Conservation (phyloP, 2,797 vertebrate genomes). For the Sebastes ruberrimus region DNA sequence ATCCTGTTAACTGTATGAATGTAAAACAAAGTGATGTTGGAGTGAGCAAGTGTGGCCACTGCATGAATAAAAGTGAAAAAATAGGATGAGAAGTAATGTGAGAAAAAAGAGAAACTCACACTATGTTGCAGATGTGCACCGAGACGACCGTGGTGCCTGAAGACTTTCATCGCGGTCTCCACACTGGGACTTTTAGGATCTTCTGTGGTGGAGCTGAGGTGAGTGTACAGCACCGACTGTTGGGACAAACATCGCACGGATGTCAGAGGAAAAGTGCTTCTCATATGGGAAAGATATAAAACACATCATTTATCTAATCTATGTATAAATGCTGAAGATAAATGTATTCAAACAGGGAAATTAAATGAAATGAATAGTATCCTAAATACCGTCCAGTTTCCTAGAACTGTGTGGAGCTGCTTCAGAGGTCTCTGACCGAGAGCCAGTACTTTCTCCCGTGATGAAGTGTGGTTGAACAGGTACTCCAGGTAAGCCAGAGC, state of each 20-base stretch:
- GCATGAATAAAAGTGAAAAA: neutral
- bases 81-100: neutral
- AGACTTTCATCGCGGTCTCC: conserved; percentile 84
- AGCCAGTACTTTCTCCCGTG: conserved; percentile 83
- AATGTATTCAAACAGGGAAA: neutral
- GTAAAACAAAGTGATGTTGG: neutral
- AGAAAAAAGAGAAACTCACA: conserved; percentile 66
- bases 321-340: neutral
- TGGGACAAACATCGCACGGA: conserved; percentile 17
- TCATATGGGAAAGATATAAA: neutral
- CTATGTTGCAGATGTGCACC: conserved; percentile 88
- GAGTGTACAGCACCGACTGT: conserved; percentile 81
- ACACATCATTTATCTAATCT: no score
- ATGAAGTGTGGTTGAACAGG: conserved; percentile 83
- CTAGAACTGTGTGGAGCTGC: conserved; percentile 84
- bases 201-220: conserved; percentile 72
- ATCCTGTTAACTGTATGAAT: neutral
- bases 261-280: neutral
- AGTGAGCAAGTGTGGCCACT: no score
- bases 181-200: conserved; percentile 59
- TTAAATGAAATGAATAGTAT: neutral
- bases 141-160: conserved; percentile 85
- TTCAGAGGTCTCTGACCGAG: conserved; percentile 80
- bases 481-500: conserved; percentile 90
- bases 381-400: conserved; percentile 84